Conservation (phyloP, 1,140 invertebrate genomes). For the Schlechtendalia chinensis region DNA sequence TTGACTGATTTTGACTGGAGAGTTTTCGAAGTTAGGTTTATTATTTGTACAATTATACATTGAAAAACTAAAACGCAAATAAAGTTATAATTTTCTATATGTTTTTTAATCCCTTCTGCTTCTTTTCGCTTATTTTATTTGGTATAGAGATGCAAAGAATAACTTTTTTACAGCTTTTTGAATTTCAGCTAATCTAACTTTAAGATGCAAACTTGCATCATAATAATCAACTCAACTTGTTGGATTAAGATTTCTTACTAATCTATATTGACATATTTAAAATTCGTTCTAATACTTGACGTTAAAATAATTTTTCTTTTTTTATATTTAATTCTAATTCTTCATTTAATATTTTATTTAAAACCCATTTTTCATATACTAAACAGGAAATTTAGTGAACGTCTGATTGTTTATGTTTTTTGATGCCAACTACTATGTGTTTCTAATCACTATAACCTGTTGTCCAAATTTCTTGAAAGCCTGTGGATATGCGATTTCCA, state of each 20-base stretch:
- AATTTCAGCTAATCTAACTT: slow-evolving; percentile 16
- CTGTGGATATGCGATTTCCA: no score
- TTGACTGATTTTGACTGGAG: slow-evolving; percentile 16
- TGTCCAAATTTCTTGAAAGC: slow-evolving; percentile 33
- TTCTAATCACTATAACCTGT: slow-evolving; percentile 16
- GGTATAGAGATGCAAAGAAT: slow-evolving; percentile 12
- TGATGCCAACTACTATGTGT: slow-evolving; percentile 8
- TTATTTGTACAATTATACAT: slow-evolving; percentile 28
- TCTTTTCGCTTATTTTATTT: slow-evolving; percentile 9
- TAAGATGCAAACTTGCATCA: neutral
- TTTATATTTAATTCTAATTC: no score
- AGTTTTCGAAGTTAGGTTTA: slow-evolving; percentile 18
- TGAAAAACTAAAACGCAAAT: no score
- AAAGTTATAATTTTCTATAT: slow-evolving; percentile 28
- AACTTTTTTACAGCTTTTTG: slow-evolving; percentile 26
- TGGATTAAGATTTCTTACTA: neutral
- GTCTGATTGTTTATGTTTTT: neutral
- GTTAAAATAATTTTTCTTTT: neutral
- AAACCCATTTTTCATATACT: neutral
- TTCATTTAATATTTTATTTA: neutral
- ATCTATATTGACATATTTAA: neutral
- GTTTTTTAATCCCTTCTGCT: slow-evolving; percentile 30
- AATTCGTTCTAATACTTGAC: no score
- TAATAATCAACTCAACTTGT: neutral
- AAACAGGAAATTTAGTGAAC: neutral